Evolutionary conservation across 2,888 invertebrate species (phyloP).

Genomic region (Polydrusus pterygomalis): DNA sequence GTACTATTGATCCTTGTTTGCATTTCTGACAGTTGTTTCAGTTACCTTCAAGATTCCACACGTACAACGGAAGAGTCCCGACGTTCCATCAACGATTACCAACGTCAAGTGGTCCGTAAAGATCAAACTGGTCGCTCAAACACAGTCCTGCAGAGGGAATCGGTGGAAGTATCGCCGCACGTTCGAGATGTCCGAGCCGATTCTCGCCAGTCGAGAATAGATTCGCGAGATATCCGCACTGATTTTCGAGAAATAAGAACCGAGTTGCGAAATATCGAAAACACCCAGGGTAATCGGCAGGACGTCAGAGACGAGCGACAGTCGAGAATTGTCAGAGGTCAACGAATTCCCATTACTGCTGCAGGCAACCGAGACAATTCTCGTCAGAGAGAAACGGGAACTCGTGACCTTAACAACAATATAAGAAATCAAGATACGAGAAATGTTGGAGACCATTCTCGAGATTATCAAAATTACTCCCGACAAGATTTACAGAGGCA

Average conservation of each 20-base stretch:
- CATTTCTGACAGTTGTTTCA: constrained; percentile 36
- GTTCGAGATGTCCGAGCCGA: constrained; percentile 53
- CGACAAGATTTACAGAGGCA: constrained; percentile 22
- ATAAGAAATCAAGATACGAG: constrained; percentile 5
- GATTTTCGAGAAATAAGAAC: constrained; percentile 55
- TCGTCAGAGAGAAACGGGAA: neutral
- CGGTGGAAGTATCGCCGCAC: constrained; percentile 13
- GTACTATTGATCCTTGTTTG: constrained; percentile 45
- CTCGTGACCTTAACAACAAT: constrained; percentile 14
- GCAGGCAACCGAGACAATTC: neutral
- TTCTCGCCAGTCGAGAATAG: constrained; percentile 55
- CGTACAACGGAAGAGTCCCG: constrained; percentile 11
- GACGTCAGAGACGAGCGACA: neutral
- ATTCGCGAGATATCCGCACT: constrained; percentile 52
- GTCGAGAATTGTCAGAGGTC: neutral
- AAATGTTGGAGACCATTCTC: neutral
- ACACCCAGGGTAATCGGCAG: neutral
- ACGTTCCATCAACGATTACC: neutral
- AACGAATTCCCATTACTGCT: neutral
- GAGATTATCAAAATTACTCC: constrained; percentile 28
- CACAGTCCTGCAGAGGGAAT: constrained; percentile 10
- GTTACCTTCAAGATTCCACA: constrained; percentile 24
- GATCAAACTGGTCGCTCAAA: neutral
- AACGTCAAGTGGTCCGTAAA: neutral
- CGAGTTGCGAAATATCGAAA: constrained; percentile 34